Conservation (phyloP, 2,888 invertebrate genomes). For the Biston stratarius region DNA sequence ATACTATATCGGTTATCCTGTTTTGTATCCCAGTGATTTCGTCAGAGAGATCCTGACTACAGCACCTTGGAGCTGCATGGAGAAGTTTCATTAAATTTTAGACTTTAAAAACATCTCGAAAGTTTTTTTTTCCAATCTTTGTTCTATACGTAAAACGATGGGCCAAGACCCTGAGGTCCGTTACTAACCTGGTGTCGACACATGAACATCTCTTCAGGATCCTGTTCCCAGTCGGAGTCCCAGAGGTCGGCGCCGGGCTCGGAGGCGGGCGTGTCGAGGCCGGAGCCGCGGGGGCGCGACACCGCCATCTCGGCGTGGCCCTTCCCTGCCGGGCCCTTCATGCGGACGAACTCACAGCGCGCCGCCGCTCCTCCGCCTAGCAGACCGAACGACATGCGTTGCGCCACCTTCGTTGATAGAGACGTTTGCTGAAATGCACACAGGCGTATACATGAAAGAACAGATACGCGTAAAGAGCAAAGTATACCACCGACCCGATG, state of each 20-base stretch:
- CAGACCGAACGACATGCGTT: conserved; percentile 97
- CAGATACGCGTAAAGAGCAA: no score
- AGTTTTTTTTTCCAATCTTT: no score
- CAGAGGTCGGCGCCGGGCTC: conserved; percentile 96
- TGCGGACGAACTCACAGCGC: conserved; percentile 98
- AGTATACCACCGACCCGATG: background rate
- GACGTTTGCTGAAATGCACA: conserved; percentile 91
- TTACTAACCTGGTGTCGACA: conserved; percentile 90
- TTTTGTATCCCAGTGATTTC: no score
- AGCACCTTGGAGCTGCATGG: no score
- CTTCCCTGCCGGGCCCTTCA: conserved; percentile 99
- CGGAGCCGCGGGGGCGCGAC: conserved; percentile 95
- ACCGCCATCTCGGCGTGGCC: conserved; percentile 98
- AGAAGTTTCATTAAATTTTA: no score
- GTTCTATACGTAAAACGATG: no score
- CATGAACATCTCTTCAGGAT: conserved; percentile 93
- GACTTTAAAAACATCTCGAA: no score
- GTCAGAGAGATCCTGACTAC: no score
- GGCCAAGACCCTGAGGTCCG: background rate
- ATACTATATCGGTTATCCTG: background rate
- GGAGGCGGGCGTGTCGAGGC: conserved; percentile 97
- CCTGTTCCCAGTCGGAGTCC: conserved; percentile 96
- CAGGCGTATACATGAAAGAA: background rate
- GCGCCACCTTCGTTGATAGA: conserved; percentile 96
- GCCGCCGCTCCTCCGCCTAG: conserved; percentile 92